Conservation (phyloP, 2,797 vertebrate species). For the Tiaroga cobitis region DNA sequence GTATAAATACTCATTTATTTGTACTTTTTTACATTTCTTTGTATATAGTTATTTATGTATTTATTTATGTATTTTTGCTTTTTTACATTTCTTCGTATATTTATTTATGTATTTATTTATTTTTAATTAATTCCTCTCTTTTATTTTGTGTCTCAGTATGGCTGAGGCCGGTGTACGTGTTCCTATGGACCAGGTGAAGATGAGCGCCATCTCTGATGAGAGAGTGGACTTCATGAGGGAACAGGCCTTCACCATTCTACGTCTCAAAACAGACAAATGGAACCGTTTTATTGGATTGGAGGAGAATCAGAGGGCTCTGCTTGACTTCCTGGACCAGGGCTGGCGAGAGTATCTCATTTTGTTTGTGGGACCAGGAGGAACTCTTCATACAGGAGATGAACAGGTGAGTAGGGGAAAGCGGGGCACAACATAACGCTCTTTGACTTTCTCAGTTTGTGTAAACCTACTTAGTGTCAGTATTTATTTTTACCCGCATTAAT, state of each 20-base stretch:
- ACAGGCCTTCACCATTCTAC: constrained; percentile 78
- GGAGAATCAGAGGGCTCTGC: constrained; percentile 81
- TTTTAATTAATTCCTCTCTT: no score
- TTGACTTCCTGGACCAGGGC: constrained; percentile 80
- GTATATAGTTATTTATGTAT: no score
- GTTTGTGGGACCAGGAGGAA: constrained; percentile 80
- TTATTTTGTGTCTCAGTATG: constrained; percentile 62
- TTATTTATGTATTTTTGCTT: no score
- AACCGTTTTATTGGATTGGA: constrained; percentile 83
- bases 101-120: no score
- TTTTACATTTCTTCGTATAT: no score
- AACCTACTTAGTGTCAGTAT: no score
- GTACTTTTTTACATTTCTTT: no score
- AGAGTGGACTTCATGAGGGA: constrained; percentile 82
- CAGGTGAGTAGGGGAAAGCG: constrained; percentile 70
- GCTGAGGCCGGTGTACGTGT: constrained; percentile 72
- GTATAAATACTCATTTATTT: no score
- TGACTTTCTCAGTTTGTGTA: no score
- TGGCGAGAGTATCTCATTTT: constrained; percentile 74
- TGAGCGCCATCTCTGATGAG: constrained; percentile 76
- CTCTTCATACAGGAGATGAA: constrained; percentile 75
- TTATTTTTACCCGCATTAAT: no score
- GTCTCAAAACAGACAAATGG: constrained; percentile 84
- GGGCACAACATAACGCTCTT: no score
- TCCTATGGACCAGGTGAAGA: constrained; percentile 75